Evolutionary conservation across 2,113 vertebrate genomes (phyloP), one percentile per base, ranked within the genome.

Genomic region (Brachypodius melanocephalos): DNA sequence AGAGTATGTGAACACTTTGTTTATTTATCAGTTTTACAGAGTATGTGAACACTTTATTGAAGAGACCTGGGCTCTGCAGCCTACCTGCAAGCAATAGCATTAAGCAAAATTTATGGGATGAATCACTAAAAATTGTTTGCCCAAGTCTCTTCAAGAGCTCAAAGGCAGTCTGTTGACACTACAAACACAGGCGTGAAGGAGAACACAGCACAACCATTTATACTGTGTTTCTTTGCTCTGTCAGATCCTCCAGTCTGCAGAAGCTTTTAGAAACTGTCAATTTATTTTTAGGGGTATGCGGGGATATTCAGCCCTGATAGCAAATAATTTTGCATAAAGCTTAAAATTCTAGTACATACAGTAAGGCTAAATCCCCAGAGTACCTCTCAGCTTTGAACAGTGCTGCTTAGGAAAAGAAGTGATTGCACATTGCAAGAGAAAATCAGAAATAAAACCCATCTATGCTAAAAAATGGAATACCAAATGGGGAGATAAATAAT

Each of bases 271-370:
- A 86, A 93, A 58, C 34, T 85, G 52, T 45, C 75, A 86, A 62
- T 93, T 95, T 96, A 96, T 93, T 88, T 87, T 87, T 78, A 89
- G 17, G 31, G 10, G 13, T 91, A 38, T 92, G 57, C 11, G 8
- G 57, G 83, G 49, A 73, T 92, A 91, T 90, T 93, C 68, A 86
- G 22, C 15, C 67, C 57, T 86, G 81, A 96, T 92, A 88, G 88
- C 57, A 96, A 94, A 96, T 96, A 90, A 96, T 92, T 97, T 93
- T 92, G 88, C 86, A 93, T 96, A 88, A 92, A 84, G 46, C 92
- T 95, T 93, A 96, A 92, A 92, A 95, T 88, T 89, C 76, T 86
- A 62, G 92, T 81, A 75, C 36, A 81, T 73, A 76, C 36, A 85
- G 46, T 32, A 81, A 86, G 20, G 32, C 26, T 88, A 96, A 93